Conservation (phyloP, 2,888 invertebrate genomes). For the Metalampra italica region DNA sequence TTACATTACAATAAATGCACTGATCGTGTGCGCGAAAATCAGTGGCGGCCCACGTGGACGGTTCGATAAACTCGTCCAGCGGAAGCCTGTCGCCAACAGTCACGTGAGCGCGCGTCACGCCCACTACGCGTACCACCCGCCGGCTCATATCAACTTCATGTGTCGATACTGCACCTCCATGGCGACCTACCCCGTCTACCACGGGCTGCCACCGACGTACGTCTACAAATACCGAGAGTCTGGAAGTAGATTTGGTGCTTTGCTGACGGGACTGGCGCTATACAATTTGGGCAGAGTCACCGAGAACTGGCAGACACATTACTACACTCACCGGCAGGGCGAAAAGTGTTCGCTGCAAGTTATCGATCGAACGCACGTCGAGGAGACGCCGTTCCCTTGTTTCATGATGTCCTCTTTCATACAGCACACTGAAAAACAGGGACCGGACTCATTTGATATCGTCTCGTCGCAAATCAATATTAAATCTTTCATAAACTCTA, state of each 20-base stretch:
- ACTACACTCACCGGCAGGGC: conserved; percentile 37
- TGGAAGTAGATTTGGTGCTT: conserved; percentile 47
- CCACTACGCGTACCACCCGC: conserved; percentile 63
- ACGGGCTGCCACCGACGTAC: conserved; percentile 56
- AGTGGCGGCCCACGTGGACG: conserved; percentile 46
- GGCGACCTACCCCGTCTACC: conserved; percentile 59
- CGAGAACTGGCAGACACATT: conserved; percentile 38
- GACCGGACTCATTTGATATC: conserved; percentile 45
- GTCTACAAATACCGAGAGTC: conserved; percentile 60
- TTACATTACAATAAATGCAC: conserved; percentile 24
- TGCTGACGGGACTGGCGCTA: conserved; percentile 59
- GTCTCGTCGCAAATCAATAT: conserved; percentile 48
- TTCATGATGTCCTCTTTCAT: conserved; percentile 65
- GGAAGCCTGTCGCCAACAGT: conserved; percentile 20
- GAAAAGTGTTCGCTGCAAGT: conserved; percentile 64
- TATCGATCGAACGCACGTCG: conserved; percentile 45
- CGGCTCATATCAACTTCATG: conserved; percentile 48
- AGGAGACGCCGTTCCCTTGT: conserved; percentile 58
- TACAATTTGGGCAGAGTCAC: conserved; percentile 59
- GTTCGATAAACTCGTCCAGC: conserved; percentile 22
- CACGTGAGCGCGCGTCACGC: conserved; percentile 53
- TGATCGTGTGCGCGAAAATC: conserved; percentile 40
- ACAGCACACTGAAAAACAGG: conserved; percentile 31
- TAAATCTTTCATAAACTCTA: conserved; percentile 37
- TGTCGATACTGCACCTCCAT: conserved; percentile 52